Base-by-base conservation (phyloP, 1,140 invertebrate genomes). In the Tetranychus urticae region DNA sequence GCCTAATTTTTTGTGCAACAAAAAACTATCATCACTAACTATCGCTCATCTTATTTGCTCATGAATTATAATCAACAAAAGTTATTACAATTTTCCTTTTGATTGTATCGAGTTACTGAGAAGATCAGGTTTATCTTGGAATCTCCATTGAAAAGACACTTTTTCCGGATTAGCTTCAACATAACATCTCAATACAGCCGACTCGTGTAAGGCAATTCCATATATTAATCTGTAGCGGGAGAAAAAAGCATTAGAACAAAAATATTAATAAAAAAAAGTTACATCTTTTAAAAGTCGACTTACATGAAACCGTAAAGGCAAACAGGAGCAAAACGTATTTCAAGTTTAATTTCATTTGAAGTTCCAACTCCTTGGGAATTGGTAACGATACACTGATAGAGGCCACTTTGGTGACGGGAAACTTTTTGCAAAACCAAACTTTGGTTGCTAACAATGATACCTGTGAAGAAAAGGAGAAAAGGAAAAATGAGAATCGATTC, bases 181-280 rank as follows among this genome's bases (percentile, higher is more conserved):
- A 66, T 85, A 79, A 70, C 50, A 52, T 8, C 50, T 12, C 12
- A 52, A 23, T 23, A 85, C 84, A 1, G 86, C 85, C 64, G 83
- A 59, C 73, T 91, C 88, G 68, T 87, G 82, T 69, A 88, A 87
- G 0, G 86, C 86, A 4, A 89, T 84, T 1, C 88, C 86, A 69
- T 88, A 88, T 12, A 88, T 81, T 64, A 82, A 77, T 37, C 80
- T 80, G 69, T 23, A 23, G 23, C 23, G 0, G 23, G 0, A 23
- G 23, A 23, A 23, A 23, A 23, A 23, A 23, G 23, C 0, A 23
- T 23, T 23, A 23, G 23, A 23, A 23, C 23, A 23, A 23, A 23
- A 23, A 23, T 23, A 23, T 23, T 23, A 23, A 23, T 23, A 42
- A 42, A 42, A 10, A 42, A 42, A 42, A 42, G 39, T 33, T 52